A percentile compares a stretch with the other conserved stretches of the same genome.
These are phyloP conservation scores for Phallusia fumigata DNA, from an alignment of 23 tunicate genomes.

Conservation along the genomic window DNA sequence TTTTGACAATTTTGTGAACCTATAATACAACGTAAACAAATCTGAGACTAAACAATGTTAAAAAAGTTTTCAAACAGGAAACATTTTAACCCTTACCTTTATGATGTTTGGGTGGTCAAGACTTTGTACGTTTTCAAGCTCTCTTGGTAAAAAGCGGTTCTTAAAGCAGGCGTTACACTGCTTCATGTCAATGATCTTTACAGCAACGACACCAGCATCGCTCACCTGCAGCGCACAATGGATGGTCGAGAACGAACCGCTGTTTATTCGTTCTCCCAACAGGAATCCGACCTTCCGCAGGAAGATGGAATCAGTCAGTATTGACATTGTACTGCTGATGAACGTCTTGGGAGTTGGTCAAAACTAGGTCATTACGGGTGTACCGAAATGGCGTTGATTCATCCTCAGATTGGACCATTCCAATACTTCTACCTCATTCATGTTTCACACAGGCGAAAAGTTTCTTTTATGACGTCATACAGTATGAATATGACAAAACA, in stretches of 20 bases:
- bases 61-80: neutral
- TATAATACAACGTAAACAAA: neutral
- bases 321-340: neutral
- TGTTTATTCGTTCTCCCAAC: conserved; percentile 72
- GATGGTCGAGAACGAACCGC: conserved; percentile 82
- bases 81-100: conserved; percentile 32
- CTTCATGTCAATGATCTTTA: conserved; percentile 82
- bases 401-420: neutral
- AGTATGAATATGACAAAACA: neutral
- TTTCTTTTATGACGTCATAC: too few relatives aligned
- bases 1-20: conserved; percentile 77
- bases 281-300: conserved; percentile 73
- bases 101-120: conserved; percentile 87
- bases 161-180: conserved; percentile 51
- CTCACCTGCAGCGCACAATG: conserved; percentile 65
- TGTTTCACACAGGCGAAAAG: too few relatives aligned
- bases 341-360: neutral
- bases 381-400: neutral
- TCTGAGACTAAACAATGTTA: neutral
- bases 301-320: conserved; percentile 27
- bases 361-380: neutral
- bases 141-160: conserved; percentile 84
- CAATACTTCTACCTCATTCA: too few relatives aligned
- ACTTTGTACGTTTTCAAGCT: conserved; percentile 64
- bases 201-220: conserved; percentile 72